Evolutionary conservation across 2,797 vertebrate genomes (phyloP).

Genomic region (Myotis planiceps): DNA sequence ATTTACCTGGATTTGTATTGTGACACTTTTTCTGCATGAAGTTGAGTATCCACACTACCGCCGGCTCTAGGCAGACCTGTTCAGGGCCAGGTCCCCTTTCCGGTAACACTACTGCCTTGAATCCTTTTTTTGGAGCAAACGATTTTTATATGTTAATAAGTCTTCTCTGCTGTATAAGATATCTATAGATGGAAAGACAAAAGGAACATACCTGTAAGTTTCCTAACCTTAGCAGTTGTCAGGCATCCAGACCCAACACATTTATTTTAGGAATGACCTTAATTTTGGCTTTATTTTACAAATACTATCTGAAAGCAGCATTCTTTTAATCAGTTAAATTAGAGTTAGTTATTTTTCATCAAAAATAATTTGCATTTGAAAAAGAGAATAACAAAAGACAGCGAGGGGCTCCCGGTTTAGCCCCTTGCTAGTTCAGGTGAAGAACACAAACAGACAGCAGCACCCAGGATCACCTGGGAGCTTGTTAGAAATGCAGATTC

Average conservation of each 20-base stretch:
- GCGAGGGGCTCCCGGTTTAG: neutral
- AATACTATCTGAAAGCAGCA: constrained; percentile 5
- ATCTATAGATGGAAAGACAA: constrained; percentile 40
- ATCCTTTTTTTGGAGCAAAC: neutral
- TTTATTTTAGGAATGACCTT: constrained; percentile 54
- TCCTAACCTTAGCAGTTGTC: neutral
- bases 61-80: no score
- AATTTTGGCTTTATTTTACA: constrained; percentile 53
- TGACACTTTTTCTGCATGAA: no score
- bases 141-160: constrained; percentile 38
- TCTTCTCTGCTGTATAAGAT: constrained; percentile 14
- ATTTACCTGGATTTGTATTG: no score
- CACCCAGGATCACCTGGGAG: neutral
- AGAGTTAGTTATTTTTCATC: neutral
- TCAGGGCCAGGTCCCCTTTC: no score
- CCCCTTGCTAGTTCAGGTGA: neutral
- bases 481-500: neutral
- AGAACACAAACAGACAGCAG: neutral
- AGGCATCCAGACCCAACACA: neutral
- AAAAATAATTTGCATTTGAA: constrained; percentile 30
- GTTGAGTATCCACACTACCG: no score
- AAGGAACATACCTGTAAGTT: neutral
- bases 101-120: neutral
- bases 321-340: constrained; percentile 8
- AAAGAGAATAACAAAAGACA: neutral